These are phyloP conservation scores for Taphrorychus bicolor DNA, from an alignment of 2,888 invertebrate genomes.

Conservation along the genomic window DNA sequence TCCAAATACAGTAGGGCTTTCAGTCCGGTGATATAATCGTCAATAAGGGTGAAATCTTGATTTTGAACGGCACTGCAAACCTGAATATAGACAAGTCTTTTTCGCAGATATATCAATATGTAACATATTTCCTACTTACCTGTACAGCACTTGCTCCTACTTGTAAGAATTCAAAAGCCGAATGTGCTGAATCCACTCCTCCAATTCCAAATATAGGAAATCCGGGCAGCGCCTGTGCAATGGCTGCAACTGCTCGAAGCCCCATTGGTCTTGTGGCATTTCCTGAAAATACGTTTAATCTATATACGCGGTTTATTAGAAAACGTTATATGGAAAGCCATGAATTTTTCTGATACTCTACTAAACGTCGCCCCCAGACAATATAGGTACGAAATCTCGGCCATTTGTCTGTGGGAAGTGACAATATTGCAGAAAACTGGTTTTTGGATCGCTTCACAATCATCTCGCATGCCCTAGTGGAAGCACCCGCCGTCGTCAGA, in stretches of 20 bases:
- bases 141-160: constrained; percentile 94
- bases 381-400: no score
- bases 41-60: constrained; percentile 96
- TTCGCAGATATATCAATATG: no score
- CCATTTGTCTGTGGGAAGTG: no score
- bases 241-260: constrained; percentile 87
- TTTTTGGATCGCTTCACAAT: no score
- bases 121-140: constrained; percentile 45
- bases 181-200: constrained; percentile 96
- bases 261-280: constrained; percentile 97
- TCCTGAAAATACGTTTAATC: constrained; percentile 58
- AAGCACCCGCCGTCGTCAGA: no score
- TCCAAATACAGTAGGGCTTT: constrained; percentile 86
- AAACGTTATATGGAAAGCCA: neutral
- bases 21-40: constrained; percentile 91
- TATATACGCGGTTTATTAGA: no score
- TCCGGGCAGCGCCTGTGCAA: constrained; percentile 82
- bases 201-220: constrained; percentile 91
- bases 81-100: no score
- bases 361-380: no score
- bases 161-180: constrained; percentile 91
- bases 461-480: no score
- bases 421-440: no score
- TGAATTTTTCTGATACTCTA: neutral
- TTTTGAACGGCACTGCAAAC: constrained; percentile 97